These are phyloP conservation scores for Drosophila melanica DNA, from an alignment of 1,140 invertebrate species.

Conservation along the genomic window DNA sequence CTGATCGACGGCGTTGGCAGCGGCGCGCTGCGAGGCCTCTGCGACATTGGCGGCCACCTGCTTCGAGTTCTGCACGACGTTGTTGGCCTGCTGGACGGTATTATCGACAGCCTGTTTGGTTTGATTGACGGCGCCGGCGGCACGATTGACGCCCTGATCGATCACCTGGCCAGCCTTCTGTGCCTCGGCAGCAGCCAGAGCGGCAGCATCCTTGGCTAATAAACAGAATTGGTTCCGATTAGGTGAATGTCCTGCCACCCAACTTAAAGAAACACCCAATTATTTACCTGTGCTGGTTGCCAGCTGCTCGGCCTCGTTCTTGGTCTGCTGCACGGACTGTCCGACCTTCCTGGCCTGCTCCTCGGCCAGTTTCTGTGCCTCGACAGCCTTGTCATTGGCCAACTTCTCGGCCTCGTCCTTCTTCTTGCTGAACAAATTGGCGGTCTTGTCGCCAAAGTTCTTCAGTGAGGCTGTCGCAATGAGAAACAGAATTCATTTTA, in stretches of 20 bases:
- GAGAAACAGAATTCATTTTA: conserved; percentile 2
- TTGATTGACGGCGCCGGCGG: conserved; percentile 71
- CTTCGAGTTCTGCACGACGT: conserved; percentile 76
- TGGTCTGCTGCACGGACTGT: conserved; percentile 85
- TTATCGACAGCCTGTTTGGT: conserved; percentile 75
- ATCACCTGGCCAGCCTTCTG: conserved; percentile 78
- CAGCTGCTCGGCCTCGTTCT: conserved; percentile 84
- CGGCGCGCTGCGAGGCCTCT: conserved; percentile 74
- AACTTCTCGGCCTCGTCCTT: conserved; percentile 87
- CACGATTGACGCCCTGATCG: conserved; percentile 69
- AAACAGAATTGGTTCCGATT: too few relatives aligned
- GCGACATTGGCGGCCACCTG: conserved; percentile 77
- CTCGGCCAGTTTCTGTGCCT: conserved; percentile 86
- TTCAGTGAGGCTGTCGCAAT: conserved; percentile 85
- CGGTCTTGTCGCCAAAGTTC: conserved; percentile 87
- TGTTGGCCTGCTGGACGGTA: conserved; percentile 69
- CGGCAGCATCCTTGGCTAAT: conserved; percentile 79
- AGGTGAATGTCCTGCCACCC: background rate
- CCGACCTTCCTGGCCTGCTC: conserved; percentile 87
- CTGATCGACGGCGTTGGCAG: conserved; percentile 81
- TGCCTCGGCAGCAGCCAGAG: conserved; percentile 74
- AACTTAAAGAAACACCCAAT: background rate
- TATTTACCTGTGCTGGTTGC: conserved; percentile 84
- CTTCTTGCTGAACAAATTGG: conserved; percentile 86
- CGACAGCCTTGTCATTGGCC: conserved; percentile 85